Evolutionary conservation across 2,888 invertebrate species (phyloP).

Genomic region (Halocaridina rubra): DNA sequence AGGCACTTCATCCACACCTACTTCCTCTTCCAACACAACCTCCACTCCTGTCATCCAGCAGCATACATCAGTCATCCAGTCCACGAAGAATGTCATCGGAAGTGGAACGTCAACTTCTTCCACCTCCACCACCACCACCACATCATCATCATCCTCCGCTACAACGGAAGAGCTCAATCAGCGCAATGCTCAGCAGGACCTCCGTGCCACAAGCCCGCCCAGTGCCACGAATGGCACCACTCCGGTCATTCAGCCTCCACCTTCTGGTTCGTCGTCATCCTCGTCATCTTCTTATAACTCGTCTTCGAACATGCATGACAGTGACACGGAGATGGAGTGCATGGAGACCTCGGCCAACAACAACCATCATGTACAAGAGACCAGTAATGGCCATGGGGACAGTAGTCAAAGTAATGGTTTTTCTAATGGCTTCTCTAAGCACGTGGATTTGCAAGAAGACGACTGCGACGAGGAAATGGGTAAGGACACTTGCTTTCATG

Average conservation of each 20-base stretch:
- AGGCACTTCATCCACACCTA: conserved; percentile 31
- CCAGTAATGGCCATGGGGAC: conserved; percentile 64
- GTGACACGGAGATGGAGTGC: conserved; percentile 68
- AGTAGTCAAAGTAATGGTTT: conserved; percentile 64
- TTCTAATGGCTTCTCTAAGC: conserved; percentile 67
- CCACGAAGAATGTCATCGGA: conserved; percentile 72
- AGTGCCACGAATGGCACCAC: conserved; percentile 44
- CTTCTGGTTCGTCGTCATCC: conserved; percentile 32
- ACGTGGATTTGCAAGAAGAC: conserved; percentile 74
- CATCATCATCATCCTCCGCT: conserved; percentile 15
- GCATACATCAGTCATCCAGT: conserved; percentile 86
- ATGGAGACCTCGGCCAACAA: conserved; percentile 70
- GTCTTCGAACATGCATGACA: conserved; percentile 49
- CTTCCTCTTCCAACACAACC: conserved; percentile 5
- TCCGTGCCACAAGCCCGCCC: background rate
- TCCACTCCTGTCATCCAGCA: conserved; percentile 48
- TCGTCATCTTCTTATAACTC: conserved; percentile 26
- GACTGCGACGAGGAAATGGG: conserved; percentile 68
- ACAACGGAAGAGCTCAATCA: conserved; percentile 73
- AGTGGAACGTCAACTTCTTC: conserved; percentile 19
- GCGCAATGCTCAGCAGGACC: conserved; percentile 58
- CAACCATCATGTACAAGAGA: conserved; percentile 66
- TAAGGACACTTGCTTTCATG: background rate
- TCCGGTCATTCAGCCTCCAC: conserved; percentile 19
- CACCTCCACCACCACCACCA: conserved; percentile 12